These are phyloP conservation scores for Montipora capitata DNA, from an alignment of 92 coral and sea anemone species.

Conservation along the genomic window DNA sequence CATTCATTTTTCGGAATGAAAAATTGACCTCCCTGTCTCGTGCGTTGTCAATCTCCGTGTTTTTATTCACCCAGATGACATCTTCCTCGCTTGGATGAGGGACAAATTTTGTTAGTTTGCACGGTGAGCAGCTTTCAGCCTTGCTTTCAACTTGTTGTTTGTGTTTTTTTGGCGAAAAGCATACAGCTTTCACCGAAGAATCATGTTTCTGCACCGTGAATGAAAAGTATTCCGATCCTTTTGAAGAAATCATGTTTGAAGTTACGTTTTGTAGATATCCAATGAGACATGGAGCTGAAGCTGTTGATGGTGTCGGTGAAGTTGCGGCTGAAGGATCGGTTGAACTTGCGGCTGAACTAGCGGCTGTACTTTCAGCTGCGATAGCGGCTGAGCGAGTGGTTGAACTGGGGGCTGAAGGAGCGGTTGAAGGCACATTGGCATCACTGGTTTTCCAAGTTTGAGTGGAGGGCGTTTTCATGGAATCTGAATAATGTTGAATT, in stretches of 20 bases:
- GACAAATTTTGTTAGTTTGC: conserved; percentile 60
- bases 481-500: conserved; percentile 1
- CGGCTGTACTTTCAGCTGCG: not conserved
- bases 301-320: not conserved
- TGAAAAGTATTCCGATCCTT: conserved; percentile 69
- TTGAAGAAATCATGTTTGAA: conserved; percentile 22
- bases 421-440: not conserved
- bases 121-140: conserved; percentile 68
- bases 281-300: conserved; percentile 42
- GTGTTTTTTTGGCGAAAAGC: conserved; percentile 71
- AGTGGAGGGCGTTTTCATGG: not conserved
- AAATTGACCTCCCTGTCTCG: not conserved
- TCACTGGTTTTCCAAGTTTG: not conserved
- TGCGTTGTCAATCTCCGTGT: conserved; percentile 60
- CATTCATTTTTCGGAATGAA: not conserved
- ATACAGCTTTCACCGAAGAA: conserved; percentile 53
- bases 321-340: not conserved
- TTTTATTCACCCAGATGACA: conserved; percentile 57
- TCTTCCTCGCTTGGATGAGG: conserved; percentile 59
- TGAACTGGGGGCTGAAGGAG: not conserved
- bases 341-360: not conserved
- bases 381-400: not conserved
- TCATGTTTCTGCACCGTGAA: conserved; percentile 68
- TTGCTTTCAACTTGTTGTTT: conserved; percentile 65
- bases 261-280: conserved; percentile 74